Percentiles rank a stretch among this genome's conserved stretches.
Evolutionary conservation across 2,888 invertebrate genomes (phyloP).

Genomic region (Epistrophella euchroma): DNA sequence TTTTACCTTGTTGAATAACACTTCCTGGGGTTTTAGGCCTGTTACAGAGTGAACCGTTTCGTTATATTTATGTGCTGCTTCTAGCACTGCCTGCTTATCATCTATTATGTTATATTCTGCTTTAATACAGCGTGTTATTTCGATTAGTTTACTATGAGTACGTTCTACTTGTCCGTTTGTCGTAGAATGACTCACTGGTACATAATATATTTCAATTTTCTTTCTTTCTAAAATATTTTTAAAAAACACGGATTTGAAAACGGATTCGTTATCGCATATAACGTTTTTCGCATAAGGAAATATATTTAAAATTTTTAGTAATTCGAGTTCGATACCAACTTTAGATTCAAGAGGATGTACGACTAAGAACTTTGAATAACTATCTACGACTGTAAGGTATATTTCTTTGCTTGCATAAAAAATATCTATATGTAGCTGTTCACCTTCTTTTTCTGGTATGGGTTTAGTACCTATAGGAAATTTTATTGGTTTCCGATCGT

Average conservation of each 20-base stretch:
- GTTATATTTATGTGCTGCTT: constrained; percentile 18
- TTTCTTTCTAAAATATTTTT: constrained; percentile 28
- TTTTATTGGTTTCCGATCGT: not conserved
- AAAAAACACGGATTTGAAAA: constrained; percentile 33
- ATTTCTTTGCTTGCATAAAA: constrained; percentile 26
- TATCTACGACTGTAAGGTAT: constrained; percentile 26
- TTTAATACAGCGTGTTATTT: constrained; percentile 29
- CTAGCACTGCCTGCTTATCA: constrained; percentile 25
- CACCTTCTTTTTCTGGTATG: constrained; percentile 32
- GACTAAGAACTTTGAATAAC: constrained; percentile 54
- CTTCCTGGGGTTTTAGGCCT: constrained; percentile 12
- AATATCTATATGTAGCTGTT: constrained; percentile 12
- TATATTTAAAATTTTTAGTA: constrained; percentile 30
- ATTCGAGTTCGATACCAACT: constrained; percentile 25
- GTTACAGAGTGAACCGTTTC: constrained; percentile 8
- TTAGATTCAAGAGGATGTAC: no score
- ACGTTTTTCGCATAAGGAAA: constrained; percentile 29
- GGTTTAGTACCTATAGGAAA: constrained; percentile 29
- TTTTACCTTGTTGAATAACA: constrained; percentile 20
- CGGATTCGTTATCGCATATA: constrained; percentile 35
- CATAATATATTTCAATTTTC: constrained; percentile 31
- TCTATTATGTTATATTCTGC: constrained; percentile 12
- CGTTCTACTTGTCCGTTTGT: constrained; percentile 51
- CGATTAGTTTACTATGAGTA: constrained; percentile 23
- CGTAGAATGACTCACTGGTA: constrained; percentile 27